phyloP scores from a whole-genome alignment of 2,888 invertebrate species.

The Leucoma salicis region DNA sequence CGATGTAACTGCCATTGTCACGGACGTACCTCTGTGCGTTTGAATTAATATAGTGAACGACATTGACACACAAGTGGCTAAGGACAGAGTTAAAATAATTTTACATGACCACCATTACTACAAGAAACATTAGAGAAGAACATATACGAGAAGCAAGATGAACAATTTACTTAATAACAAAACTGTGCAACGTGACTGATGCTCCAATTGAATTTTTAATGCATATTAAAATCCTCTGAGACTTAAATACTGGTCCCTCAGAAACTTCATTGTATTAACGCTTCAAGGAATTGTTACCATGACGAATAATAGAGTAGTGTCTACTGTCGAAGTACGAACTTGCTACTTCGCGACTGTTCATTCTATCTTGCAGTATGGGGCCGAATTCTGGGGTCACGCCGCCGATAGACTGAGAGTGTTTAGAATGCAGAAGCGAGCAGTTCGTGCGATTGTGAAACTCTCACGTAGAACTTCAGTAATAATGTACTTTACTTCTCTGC shows the following conservation, averaged over 20 bases:
- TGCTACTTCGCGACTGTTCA: too few species aligned
- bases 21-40: slow-evolving; percentile 34
- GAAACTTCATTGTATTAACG: slow-evolving; percentile 44
- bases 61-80: slow-evolving; percentile 39
- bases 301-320: not conserved
- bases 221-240: slow-evolving; percentile 29
- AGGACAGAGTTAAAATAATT: slow-evolving; percentile 40
- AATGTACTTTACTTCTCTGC: too few species aligned
- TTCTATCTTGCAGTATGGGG: too few species aligned
- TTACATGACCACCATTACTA: slow-evolving; percentile 1
- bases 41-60: slow-evolving; percentile 42
- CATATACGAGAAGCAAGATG: slow-evolving; percentile 32
- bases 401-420: too few species aligned
- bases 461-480: too few species aligned
- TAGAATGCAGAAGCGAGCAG: too few species aligned
- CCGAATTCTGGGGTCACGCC: too few species aligned
- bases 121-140: slow-evolving; percentile 22
- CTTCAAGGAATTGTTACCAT: slow-evolving; percentile 20
- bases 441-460: too few species aligned
- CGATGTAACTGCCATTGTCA: slow-evolving; percentile 45
- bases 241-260: slow-evolving; percentile 35
- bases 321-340: too few species aligned
- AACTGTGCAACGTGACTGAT: slow-evolving; percentile 25
- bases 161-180: too few species aligned
- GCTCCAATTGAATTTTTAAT: slow-evolving; percentile 19